Conservation (phyloP, 2,888 invertebrate species). For the Endomychus coccineus region DNA sequence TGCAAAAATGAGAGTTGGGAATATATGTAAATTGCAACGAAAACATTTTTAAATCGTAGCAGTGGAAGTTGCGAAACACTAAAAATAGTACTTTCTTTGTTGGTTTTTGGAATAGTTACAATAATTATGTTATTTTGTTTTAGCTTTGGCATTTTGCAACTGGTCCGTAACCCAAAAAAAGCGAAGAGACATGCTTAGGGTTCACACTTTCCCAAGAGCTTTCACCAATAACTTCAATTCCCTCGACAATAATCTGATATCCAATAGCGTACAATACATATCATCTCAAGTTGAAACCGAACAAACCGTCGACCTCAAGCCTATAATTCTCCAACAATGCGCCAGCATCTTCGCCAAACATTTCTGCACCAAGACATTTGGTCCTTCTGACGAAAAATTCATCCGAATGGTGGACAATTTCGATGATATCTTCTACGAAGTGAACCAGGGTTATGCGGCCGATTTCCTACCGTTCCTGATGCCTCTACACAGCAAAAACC, state of each 20-base stretch:
- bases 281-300: conserved; percentile 29
- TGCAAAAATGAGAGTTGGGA: too few relatives aligned
- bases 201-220: conserved; percentile 53
- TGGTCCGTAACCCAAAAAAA: conserved; percentile 58
- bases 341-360: conserved; percentile 57
- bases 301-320: conserved; percentile 39
- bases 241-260: conserved; percentile 47
- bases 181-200: conserved; percentile 52
- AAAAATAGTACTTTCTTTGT: too few relatives aligned
- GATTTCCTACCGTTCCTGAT: conserved; percentile 58
- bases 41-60: too few relatives aligned
- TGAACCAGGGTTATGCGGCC: conserved; percentile 60
- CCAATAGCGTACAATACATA: conserved; percentile 39
- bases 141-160: conserved; percentile 62
- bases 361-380: conserved; percentile 51
- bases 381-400: conserved; percentile 44
- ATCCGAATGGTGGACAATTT: conserved; percentile 48
- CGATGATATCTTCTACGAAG: conserved; percentile 59
- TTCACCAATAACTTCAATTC: conserved; percentile 49
- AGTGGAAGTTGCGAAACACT: too few relatives aligned
- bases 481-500: conserved; percentile 47
- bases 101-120: too few relatives aligned
- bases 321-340: conserved; percentile 46
- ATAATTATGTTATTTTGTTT: conserved; percentile 26
- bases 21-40: too few relatives aligned